Evolutionary conservation across 2,113 vertebrate genomes (phyloP).

Genomic region (Nematolebias whitei): DNA sequence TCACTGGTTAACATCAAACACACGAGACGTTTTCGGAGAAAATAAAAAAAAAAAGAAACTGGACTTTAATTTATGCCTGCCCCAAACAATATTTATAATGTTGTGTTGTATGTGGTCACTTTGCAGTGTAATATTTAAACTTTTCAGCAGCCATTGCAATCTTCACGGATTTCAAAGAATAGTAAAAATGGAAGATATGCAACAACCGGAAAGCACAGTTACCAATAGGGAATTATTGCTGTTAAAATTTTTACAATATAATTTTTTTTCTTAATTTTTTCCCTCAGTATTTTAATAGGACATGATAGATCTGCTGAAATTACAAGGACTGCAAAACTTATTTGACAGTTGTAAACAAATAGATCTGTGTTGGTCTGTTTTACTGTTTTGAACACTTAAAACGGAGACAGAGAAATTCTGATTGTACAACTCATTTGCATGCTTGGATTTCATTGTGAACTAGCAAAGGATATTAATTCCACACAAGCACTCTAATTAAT

Average conservation of each 20-base stretch:
- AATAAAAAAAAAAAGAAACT: no score
- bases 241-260: constrained; percentile 59
- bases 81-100: constrained; percentile 77
- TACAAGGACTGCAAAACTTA: constrained; percentile 39
- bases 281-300: constrained; percentile 42
- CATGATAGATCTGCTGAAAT: constrained; percentile 41
- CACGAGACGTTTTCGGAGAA: constrained; percentile 40
- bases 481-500: constrained; percentile 56
- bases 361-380: constrained; percentile 11
- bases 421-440: constrained; percentile 52
- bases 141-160: constrained; percentile 48
- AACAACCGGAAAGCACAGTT: constrained; percentile 62
- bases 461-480: constrained; percentile 66
- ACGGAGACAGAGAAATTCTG: constrained; percentile 36
- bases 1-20: constrained; percentile 79
- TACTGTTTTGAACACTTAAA: constrained; percentile 32
- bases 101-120: constrained; percentile 63
- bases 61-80: constrained; percentile 48
- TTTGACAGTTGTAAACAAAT: constrained; percentile 40
- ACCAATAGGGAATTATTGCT: constrained; percentile 75
- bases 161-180: constrained; percentile 49
- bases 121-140: constrained; percentile 69
- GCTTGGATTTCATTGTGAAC: constrained; percentile 52
- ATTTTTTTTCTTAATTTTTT: constrained; percentile 33
- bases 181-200: constrained; percentile 41